Evolutionary conservation across 2,797 vertebrate genomes (phyloP), one percentile per base, ranked within the genome.

Genomic region (Brachyalestes nurse): DNA sequence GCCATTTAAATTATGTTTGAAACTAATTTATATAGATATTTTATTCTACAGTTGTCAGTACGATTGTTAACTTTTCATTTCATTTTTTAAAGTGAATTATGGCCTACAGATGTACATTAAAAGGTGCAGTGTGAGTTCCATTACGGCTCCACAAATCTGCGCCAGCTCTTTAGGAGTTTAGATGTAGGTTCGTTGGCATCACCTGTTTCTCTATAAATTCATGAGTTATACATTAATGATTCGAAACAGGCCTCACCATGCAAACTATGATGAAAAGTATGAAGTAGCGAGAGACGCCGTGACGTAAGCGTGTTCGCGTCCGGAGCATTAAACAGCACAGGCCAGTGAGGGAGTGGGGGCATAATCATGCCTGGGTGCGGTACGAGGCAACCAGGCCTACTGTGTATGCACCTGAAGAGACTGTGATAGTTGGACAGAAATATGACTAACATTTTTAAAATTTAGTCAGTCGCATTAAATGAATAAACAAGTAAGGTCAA

Each of bases 21-120:
- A 19, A 53, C 69, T 55, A 53, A 72, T 72, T 72, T 72, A 72
- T 51, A 71, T 34, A 51, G 23, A 71, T 14, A 34, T 28, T 72
- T 72, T 72, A 72, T 72, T 72, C 69, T 34, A 17, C 5, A 10
- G 53, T 16, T 71, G 67, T 71, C 67, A 71, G 16, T 17, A 71
- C 21, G 13, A 53, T 53, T 71, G 42, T 69, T 47, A 23, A 42
- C 17, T 5, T 23, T 49, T 23, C 23, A 1, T 71, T 47, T 70
- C 13, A 23, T 70, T 34, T 34, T 55, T 28, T 14, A 25, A 28
- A 53, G 14, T 51, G 17, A 71, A 34, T 71, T 49, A 53, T 4
- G 25, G 69, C 69, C 53, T 49, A 28, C 21, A 17, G 12, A 49
- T n/a, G 34, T 28, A 28, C 47, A 28, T 53, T 28, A 53, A 53